phyloP scores from a whole-genome alignment of 2,888 invertebrate species.

The Phyto melanocephala region DNA sequence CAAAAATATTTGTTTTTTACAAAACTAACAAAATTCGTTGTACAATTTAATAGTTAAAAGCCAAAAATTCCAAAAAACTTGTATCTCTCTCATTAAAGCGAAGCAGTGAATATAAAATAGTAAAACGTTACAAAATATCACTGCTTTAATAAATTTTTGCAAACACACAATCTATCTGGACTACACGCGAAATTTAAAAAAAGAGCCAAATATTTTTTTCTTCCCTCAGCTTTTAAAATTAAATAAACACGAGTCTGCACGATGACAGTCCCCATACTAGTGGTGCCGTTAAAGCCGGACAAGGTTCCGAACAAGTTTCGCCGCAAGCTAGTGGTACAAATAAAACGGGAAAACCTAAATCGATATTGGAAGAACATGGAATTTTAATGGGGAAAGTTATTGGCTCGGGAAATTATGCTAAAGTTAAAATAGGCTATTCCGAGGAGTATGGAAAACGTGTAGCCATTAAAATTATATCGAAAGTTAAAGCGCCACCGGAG shows the following conservation, averaged over 20 bases:
- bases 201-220: not conserved
- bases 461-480: constrained; percentile 91
- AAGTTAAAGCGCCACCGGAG: constrained; percentile 89
- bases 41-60: constrained; percentile 30
- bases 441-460: constrained; percentile 86
- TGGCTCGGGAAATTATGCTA: constrained; percentile 90
- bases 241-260: constrained; percentile 45
- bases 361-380: constrained; percentile 89
- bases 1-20: constrained; percentile 1
- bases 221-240: not conserved
- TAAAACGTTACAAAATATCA: not conserved
- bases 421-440: constrained; percentile 88
- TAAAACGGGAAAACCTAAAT: constrained; percentile 73
- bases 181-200: too few species aligned
- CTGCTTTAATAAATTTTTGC: not conserved
- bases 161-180: too few species aligned
- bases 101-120: not conserved
- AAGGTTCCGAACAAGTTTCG: not conserved
- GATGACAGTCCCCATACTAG: constrained; percentile 24
- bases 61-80: constrained; percentile 41
- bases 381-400: constrained; percentile 87
- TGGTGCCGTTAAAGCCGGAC: not conserved
- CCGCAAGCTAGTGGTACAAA: constrained; percentile 23
- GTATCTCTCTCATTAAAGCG: constrained; percentile 21
- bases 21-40: constrained; percentile 47